Conservation (phyloP, 2,113 vertebrate species). For the Prietella phreatophila region DNA sequence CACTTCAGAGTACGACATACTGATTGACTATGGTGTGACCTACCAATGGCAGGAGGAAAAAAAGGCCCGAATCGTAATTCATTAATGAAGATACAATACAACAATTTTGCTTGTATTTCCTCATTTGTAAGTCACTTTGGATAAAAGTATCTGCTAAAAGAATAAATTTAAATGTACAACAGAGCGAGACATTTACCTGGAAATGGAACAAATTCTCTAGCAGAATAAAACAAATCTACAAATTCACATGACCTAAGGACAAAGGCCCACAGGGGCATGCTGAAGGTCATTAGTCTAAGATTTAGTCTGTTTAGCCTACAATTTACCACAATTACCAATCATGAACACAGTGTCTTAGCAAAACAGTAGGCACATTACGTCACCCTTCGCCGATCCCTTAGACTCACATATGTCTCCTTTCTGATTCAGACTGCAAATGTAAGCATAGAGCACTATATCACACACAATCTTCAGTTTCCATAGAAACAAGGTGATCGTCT, state of each 20-base stretch:
- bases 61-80: not conserved
- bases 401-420: not conserved
- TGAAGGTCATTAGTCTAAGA: not conserved
- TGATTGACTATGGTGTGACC: not conserved
- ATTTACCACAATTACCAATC: not conserved
- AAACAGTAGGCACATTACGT: not conserved
- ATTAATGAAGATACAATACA: not conserved
- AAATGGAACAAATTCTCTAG: not conserved
- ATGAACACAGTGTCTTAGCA: not conserved
- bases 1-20: not conserved
- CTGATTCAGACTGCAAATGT: not conserved
- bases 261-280: not conserved
- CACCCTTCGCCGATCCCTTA: not conserved
- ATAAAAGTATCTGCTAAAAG: too few species aligned
- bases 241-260: not conserved
- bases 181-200: not conserved
- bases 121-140: too few species aligned
- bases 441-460: conserved; percentile 25
- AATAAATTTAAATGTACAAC: too few species aligned
- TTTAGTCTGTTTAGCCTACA: not conserved
- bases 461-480: conserved; percentile 43
- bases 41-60: not conserved
- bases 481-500: conserved; percentile 48
- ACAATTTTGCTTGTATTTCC: too few species aligned
- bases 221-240: not conserved